Evolutionary conservation across 2,797 vertebrate genomes (phyloP), one percentile per base, ranked within the genome.

Genomic region (Furcifer pardalis): DNA sequence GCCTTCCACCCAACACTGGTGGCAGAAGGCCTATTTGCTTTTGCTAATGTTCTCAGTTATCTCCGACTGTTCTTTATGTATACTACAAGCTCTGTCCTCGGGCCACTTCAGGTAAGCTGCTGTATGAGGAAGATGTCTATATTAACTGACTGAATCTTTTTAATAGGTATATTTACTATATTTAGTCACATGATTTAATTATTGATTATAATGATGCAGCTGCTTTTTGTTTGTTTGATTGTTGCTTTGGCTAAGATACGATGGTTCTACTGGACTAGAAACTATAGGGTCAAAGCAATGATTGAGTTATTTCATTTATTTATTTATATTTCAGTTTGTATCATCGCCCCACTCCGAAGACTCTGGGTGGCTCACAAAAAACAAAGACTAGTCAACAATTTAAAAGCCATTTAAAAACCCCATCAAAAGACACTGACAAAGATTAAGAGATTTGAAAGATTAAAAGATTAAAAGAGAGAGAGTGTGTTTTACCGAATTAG

Each of bases 1-100:
- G 98, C 99, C 7, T 99, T 98, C 93, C 98, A 99, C 86, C 99
- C 99, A 88, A 98, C 98, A 32, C 94, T 99, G 63, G 98, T 99
- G 89, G 98, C 98, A 0, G 99, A 99, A 94, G 98, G 99, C 37
- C 97, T 99, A 84, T 99, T 99, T 92, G 99, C 99, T 60, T 98
- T 99, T 83, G 99, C 98, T 78, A 99, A 99, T 30, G 97, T 99
- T 83, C 96, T 99, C n/a, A 99, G 98, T 94, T 99, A 99, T 82
- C 96, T 99, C 74, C 97, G 99, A 25, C 98, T 99, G 77, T 99
- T 99, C 96, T 99, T 99, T 93, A 99, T 99, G 99, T 99, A 99
- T 95, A 99, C 99, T 86, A 99, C 99, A 91, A 99, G 98, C 95
- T 99, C 99, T 87, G 97, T 99, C 92, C 94, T 99, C 92, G 99